A percentile compares a stretch with the other conserved stretches of the same genome.
Conservation (phyloP, 1,140 invertebrate species). For the Meloidogyne hapla region DNA sequence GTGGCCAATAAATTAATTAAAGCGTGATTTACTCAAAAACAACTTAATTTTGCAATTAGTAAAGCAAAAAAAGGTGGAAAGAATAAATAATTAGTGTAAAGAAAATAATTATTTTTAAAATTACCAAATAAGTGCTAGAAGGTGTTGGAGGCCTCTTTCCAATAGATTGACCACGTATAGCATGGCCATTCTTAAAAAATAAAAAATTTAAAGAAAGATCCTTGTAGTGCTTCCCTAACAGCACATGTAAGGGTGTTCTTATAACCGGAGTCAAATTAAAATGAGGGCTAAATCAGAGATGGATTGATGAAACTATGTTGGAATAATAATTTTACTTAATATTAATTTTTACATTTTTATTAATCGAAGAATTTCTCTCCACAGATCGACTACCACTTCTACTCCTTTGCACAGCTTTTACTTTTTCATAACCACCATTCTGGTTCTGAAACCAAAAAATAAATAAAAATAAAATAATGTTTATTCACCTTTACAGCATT, state of each 20-base stretch:
- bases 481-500: neutral
- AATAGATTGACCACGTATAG: neutral
- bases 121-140: neutral
- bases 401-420: neutral
- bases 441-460: neutral
- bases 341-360: neutral
- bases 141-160: neutral
- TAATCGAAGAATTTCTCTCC: neutral
- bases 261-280: no score
- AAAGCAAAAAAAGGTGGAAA: neutral
- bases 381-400: neutral
- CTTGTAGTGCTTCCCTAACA: no score
- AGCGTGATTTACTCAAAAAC: neutral
- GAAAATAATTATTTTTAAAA: neutral
- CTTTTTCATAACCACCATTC: neutral
- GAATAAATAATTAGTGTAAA: no score
- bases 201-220: neutral
- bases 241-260: no score
- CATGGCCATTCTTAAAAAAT: neutral
- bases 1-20: neutral
- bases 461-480: no score
- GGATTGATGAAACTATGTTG: no score
- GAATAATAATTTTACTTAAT: neutral
- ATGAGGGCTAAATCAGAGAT: no score
- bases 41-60: no score